Evolutionary conservation across 2,888 invertebrate species (phyloP), one percentile per base, ranked within the genome.

Genomic region (Archips xylosteana): DNA sequence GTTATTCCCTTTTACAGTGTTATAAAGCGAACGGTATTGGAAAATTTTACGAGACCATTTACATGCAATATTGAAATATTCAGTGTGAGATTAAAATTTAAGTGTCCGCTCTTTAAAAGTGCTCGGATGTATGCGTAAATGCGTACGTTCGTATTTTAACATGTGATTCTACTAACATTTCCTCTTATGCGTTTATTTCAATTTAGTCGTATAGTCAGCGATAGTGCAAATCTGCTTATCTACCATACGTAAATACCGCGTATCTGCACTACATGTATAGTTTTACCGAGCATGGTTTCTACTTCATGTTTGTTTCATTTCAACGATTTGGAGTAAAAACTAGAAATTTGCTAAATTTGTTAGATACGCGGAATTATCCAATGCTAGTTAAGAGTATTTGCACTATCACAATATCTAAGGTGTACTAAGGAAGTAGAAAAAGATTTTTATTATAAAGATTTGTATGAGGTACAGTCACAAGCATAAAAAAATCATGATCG

Each of bases 21-120:
- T 88, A 89, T 92, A 92, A 90, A 92, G 84, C 83, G 90, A 85
- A 88, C 88, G 86, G 86, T 90, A 92, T 91, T 90, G 91, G 83
- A 86, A 79, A 85, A 80, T 89, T 91, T 91, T 91, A 89, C 84
- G 86, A 85, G 85, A 83, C 86, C 85, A 89, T 89, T 91, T 90
- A 88, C 87, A 87, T 89, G 84, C 81, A 84, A 87, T 91, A 92
- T 91, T 90, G 90, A 91, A 92, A 89, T 87, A 87, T 88, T 87
- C 85, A 84, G 82, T 82, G 84, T 79, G 78, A 83, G 83, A 88
- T 89, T 89, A 88, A 88, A 88, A 83, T 83, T 85, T 85, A 81
- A 84, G 79, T 76, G 78, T 70, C 54, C 51, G 6, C 72, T 59
- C 49, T 75, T 75, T 71, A 66, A 70, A 71, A 75, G 63, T 47